Base-by-base conservation (phyloP, 2,113 vertebrate species). In the Dromaius novaehollandiae region DNA sequence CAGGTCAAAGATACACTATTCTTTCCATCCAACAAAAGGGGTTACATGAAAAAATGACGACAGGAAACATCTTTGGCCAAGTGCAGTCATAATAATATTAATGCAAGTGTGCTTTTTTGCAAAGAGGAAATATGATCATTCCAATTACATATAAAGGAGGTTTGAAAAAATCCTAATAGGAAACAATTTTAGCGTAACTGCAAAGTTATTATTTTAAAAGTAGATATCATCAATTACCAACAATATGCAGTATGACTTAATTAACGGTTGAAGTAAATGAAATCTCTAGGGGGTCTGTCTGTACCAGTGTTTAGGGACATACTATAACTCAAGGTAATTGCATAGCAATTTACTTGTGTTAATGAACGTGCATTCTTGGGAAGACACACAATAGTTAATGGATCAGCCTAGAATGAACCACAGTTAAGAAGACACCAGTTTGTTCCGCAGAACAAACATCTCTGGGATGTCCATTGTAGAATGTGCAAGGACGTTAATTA, bases 281-380 rank as follows among this genome's bases (percentile, higher is more conserved):
- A 91, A 61, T 95, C 91, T 96, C 91, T 87, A 84, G 88, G 86
- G 86, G 71, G 6, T 65, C 80, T 90, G 50, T 78, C 73, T 91
- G 56, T 79, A 53, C 46, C 81, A 50, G 89, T 93, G 85, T 91
- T 96, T 42, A 36, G 95, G 89, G 91, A 89, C 61, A 5, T 51
- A 19, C 38, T 95, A 55, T 94, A 95, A 95, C 84, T 94, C 91
- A 90, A 88, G 85, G 82, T 91, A 97, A 95, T 95, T 97, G 93
- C 91, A 95, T 51, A 86, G 82, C 79, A 94, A 91, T 97, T 97
- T 95, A 70, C 53, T 89, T 46, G 61, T 92, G 70, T 90, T 97
- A 96, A 96, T 93, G 95, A 97, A 94, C 34, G 0, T 73, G 51
- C 51, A 25, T 97, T 95, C 79, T 96, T 91, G 85, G n/a, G 88